phyloP scores from a whole-genome alignment of 2,888 invertebrate genomes.

The Eristalis arbustorum region DNA sequence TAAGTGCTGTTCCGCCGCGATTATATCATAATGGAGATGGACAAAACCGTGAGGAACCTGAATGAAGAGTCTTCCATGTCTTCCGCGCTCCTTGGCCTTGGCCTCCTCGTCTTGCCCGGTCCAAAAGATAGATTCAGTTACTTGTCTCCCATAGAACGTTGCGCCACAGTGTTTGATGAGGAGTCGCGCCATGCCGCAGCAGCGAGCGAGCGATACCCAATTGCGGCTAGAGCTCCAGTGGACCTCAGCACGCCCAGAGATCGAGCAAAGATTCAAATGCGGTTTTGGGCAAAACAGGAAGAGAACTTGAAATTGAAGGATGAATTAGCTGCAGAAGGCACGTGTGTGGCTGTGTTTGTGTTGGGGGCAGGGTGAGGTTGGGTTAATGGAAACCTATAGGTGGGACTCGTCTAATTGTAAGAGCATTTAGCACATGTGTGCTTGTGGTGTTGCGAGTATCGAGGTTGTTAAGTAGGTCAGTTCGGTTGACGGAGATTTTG shows the following conservation, averaged over 20 bases:
- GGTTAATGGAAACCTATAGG: constrained; percentile 60
- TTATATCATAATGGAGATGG: constrained; percentile 67
- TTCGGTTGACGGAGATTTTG: constrained; percentile 37
- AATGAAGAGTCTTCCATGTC: constrained; percentile 34
- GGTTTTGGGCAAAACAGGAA: constrained; percentile 68
- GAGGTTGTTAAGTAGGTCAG: constrained; percentile 62
- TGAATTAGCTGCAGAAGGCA: constrained; percentile 33
- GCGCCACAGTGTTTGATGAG: neutral
- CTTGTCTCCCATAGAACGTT: constrained; percentile 44
- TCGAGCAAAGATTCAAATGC: constrained; percentile 61
- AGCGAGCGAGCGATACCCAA: constrained; percentile 23
- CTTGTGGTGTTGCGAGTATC: constrained; percentile 36
- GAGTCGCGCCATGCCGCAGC: constrained; percentile 5
- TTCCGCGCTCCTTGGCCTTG: constrained; percentile 1
- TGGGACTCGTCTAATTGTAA: constrained; percentile 44
- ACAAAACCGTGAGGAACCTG: constrained; percentile 40
- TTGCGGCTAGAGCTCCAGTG: constrained; percentile 42
- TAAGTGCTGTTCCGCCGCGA: constrained; percentile 49
- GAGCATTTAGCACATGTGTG: constrained; percentile 49
- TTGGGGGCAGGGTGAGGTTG: constrained; percentile 11
- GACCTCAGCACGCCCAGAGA: constrained; percentile 48
- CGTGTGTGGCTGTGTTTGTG: constrained; percentile 13
- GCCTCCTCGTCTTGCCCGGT: neutral
- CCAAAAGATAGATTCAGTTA: constrained; percentile 45
- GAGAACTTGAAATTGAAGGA: constrained; percentile 63